These are phyloP conservation scores for Anhinga anhinga DNA, from an alignment of 2,113 vertebrate genomes.

Conservation along the genomic window DNA sequence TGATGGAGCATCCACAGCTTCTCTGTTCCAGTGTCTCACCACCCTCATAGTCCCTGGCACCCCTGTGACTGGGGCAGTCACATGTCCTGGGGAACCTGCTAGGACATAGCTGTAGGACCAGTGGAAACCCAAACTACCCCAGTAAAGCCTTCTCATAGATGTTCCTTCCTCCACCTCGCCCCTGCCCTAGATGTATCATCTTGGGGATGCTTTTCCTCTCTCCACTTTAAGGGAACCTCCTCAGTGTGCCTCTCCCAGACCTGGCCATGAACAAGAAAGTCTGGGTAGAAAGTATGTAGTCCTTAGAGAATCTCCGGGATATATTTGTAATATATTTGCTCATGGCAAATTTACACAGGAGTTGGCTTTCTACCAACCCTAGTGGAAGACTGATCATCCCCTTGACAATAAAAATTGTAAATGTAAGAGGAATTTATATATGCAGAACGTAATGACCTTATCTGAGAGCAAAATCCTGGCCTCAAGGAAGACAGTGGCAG, in stretches of 20 bases:
- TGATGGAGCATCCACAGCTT: neutral
- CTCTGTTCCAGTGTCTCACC: neutral
- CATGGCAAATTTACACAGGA: neutral
- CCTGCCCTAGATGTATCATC: neutral
- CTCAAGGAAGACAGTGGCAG: neutral
- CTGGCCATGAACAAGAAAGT: neutral
- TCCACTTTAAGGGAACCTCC: neutral
- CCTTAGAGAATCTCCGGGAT: neutral
- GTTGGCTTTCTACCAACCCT: neutral
- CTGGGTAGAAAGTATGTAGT: neutral
- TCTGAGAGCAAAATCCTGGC: neutral
- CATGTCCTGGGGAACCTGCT: neutral
- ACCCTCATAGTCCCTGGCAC: neutral
- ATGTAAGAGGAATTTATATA: neutral
- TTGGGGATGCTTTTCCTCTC: neutral
- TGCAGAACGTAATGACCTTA: neutral
- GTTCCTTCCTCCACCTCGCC: accelerated
- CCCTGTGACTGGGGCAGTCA: accelerated
- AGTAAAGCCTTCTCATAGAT: neutral
- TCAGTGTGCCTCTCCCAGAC: neutral
- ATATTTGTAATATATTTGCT: neutral
- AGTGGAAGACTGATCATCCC: neutral
- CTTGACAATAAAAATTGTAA: neutral
- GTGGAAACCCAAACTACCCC: neutral
- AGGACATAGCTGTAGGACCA: neutral